Percentiles rank a stretch among this genome's conserved stretches.
Conservation (phyloP, 2,797 vertebrate genomes). For the Chaunax sp. region DNA sequence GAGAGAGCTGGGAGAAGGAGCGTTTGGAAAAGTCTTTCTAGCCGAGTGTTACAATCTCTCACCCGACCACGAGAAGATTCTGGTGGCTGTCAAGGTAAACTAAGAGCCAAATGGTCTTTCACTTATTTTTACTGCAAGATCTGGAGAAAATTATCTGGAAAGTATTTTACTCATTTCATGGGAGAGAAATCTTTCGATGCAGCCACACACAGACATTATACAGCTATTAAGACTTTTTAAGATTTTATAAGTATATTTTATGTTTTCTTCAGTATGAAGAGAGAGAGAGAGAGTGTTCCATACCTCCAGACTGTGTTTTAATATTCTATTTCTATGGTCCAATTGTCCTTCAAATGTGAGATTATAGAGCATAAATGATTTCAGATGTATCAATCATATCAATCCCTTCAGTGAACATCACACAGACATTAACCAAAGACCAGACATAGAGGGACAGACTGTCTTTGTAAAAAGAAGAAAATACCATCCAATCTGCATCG, state of each 20-base stretch:
- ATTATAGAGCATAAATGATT: background rate
- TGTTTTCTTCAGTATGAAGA: background rate
- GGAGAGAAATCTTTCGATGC: background rate
- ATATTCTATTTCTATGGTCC: background rate
- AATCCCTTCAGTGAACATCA: no score
- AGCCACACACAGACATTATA: no score
- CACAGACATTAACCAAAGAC: background rate
- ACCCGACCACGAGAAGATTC: slow-evolving; percentile 94
- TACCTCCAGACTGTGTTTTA: background rate
- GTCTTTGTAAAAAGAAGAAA: slow-evolving; percentile 12
- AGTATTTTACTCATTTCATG: background rate
- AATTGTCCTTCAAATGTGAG: background rate
- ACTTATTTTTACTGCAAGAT: background rate
- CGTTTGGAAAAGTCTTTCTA: slow-evolving; percentile 97
- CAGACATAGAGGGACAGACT: background rate
- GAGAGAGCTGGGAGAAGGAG: slow-evolving; percentile 96
- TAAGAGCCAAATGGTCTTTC: background rate
- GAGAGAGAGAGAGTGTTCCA: background rate
- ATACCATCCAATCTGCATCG: background rate
- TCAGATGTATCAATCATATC: no score
- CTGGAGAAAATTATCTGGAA: slow-evolving; percentile 3
- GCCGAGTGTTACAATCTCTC: slow-evolving; percentile 97
- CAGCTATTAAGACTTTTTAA: no score
- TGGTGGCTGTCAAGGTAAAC: slow-evolving; percentile 97
- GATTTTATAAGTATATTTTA: background rate